These are phyloP conservation scores for Abramis brama DNA, from an alignment of 2,113 vertebrate genomes.

Conservation along the genomic window DNA sequence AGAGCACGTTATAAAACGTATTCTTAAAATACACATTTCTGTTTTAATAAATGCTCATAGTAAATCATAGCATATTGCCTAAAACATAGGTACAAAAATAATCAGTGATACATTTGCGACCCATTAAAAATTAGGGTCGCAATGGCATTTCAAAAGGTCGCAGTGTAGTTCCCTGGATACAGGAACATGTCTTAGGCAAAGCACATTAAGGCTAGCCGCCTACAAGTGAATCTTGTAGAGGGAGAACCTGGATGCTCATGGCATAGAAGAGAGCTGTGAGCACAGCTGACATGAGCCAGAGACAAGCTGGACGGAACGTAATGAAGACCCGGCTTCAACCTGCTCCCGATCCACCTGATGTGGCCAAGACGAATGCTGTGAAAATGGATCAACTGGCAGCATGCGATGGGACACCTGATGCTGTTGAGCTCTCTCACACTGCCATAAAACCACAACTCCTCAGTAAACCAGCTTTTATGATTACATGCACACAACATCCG, in stretches of 20 bases:
- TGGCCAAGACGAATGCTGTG: conserved; percentile 3
- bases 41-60: no score
- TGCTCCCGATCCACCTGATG: conserved; percentile 7
- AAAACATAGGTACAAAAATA: no score
- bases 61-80: no score
- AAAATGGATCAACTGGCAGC: conserved; percentile 26
- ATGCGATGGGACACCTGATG: conserved; percentile 14
- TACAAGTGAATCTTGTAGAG: not conserved
- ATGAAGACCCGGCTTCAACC: conserved; percentile 23
- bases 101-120: no score
- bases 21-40: no score
- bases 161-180: no score
- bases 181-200: not conserved
- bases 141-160: no score
- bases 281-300: not conserved
- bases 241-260: not conserved
- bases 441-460: not conserved
- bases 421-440: not conserved
- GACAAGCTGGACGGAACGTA: conserved; percentile 15
- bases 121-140: no score
- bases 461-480: conserved; percentile 2
- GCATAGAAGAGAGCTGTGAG: not conserved
- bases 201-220: not conserved
- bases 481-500: not conserved
- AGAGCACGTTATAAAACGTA: no score